A percentile compares a stretch with the other conserved stretches of the same genome.
These are phyloP conservation scores for Catharus minimus DNA, from an alignment of 2,113 vertebrate species.

Conservation along the genomic window DNA sequence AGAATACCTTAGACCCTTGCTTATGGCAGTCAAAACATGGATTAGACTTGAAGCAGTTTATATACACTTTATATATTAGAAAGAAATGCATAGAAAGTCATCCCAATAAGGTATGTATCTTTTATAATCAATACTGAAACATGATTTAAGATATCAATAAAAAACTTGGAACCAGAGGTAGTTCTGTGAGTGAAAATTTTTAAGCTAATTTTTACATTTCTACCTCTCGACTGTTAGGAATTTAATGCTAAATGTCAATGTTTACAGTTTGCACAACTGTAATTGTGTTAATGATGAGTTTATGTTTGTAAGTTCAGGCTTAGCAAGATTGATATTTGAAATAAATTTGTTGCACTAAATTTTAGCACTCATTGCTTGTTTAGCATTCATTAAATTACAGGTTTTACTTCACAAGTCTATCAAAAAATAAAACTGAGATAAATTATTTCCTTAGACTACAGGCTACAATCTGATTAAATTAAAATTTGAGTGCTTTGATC, in stretches of 20 bases:
- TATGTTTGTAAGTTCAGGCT: background rate
- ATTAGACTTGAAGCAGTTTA: background rate
- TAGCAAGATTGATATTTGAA: background rate
- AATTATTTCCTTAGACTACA: background rate
- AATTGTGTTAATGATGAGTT: conserved; percentile 20
- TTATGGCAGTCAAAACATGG: background rate
- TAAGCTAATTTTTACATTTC: background rate
- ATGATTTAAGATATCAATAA: background rate
- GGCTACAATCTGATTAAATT: background rate
- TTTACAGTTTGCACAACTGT: background rate
- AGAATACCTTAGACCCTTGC: background rate
- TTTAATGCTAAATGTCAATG: background rate
- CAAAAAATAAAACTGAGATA: background rate
- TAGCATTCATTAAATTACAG: background rate
- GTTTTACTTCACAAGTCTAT: background rate
- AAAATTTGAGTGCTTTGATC: background rate
- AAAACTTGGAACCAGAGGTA: background rate
- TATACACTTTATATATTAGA: background rate
- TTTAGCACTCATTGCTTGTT: background rate
- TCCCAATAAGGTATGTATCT: background rate
- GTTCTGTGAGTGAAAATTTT: background rate
- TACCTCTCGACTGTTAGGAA: background rate
- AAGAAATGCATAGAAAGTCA: background rate
- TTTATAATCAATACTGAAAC: background rate
- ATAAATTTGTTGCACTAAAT: background rate